These are phyloP conservation scores for Diplodus sargus DNA, from an alignment of 2,797 vertebrate species.

Conservation along the genomic window DNA sequence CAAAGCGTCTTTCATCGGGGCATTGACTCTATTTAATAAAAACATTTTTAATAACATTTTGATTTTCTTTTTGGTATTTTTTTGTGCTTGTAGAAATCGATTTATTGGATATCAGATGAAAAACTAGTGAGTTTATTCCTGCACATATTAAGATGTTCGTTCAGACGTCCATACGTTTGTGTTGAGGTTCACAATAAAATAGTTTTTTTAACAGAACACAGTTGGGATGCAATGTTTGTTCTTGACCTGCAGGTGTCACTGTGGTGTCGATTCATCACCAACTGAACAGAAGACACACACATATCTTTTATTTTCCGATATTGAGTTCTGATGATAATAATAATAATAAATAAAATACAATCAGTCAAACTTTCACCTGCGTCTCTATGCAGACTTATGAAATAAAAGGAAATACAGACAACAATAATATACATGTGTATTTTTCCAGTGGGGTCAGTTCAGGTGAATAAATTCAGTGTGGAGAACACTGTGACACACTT, in stretches of 20 bases:
- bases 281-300: background rate
- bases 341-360: no score
- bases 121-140: background rate
- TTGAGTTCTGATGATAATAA: background rate
- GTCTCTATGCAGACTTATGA: background rate
- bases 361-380: no score
- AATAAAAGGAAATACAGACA: background rate
- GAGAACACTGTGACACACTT: background rate
- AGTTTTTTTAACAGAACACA: no score
- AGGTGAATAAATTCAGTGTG: background rate
- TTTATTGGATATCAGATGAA: background rate
- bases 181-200: background rate
- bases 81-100: constrained; percentile 3
- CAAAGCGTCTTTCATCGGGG: constrained; percentile 67
- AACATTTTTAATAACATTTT: constrained; percentile 66
- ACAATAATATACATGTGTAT: background rate
- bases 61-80: constrained; percentile 31
- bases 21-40: constrained; percentile 81
- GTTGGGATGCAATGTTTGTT: background rate
- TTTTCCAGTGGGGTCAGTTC: background rate
- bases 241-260: constrained; percentile 54
- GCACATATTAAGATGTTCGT: background rate
- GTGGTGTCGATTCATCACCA: background rate
- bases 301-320: no score
- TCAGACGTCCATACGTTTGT: background rate